Conservation (phyloP, 2,113 vertebrate species). For the Colaptes auratus region DNA sequence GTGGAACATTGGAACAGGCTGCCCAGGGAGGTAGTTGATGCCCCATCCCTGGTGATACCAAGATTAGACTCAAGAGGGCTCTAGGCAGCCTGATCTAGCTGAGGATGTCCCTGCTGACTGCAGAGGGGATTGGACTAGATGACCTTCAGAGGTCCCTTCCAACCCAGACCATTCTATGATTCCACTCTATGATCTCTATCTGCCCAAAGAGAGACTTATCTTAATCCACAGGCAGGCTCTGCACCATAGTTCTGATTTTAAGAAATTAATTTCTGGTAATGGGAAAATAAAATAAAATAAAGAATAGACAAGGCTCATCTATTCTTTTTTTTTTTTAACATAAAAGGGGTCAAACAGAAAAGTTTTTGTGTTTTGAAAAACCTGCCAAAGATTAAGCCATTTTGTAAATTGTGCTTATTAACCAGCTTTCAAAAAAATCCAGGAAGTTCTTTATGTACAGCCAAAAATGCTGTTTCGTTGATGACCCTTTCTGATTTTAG, state of each 20-base stretch:
- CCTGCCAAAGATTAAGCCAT: not conserved
- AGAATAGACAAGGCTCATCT: not conserved
- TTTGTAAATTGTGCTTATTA: not conserved
- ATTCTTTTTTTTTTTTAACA: not conserved
- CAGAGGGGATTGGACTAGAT: too few species aligned
- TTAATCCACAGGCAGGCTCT: not conserved
- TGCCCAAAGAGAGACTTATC: not conserved
- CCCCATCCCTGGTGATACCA: too few species aligned
- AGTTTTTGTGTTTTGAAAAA: not conserved
- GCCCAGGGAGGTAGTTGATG: too few species aligned
- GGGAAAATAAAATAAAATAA: not conserved
- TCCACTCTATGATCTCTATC: not conserved
- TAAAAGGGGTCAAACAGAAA: not conserved
- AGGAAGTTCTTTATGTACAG: not conserved
- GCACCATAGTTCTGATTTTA: not conserved
- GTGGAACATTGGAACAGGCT: too few species aligned
- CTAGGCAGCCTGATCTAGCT: too few species aligned
- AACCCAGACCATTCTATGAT: too few species aligned
- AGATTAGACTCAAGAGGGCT: too few species aligned
- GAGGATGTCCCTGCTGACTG: too few species aligned
- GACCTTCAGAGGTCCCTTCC: too few species aligned
- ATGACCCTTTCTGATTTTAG: not conserved
- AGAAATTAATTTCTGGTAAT: not conserved
- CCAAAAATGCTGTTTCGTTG: conserved; percentile 7
- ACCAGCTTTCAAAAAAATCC: conserved; percentile 1